A percentile compares a stretch with the other conserved stretches of the same genome.
Evolutionary conservation across 2,888 invertebrate genomes (phyloP).

Genomic region (Empis stercorea): DNA sequence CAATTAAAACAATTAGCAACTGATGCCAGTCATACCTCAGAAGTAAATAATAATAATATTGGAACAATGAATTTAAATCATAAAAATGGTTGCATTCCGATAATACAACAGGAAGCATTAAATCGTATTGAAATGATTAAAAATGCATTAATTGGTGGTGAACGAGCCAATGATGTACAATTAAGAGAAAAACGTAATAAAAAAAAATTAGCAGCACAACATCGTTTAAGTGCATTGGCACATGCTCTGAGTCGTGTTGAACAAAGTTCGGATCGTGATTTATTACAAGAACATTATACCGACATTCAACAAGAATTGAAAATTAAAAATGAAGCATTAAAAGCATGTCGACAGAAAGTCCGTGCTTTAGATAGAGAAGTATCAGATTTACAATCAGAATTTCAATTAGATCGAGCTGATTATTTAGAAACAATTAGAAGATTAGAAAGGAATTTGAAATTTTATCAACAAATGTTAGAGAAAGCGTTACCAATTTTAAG

Average conservation of each 20-base stretch:
- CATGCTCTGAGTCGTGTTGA: conserved; percentile 46
- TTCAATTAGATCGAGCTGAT: conserved; percentile 68
- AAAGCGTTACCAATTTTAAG: conserved; percentile 55
- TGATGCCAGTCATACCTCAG: not conserved
- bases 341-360: conserved; percentile 51
- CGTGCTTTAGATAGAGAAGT: conserved; percentile 58
- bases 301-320: conserved; percentile 67
- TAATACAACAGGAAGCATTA: conserved; percentile 23
- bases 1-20: conserved; percentile 15
- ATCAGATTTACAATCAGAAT: conserved; percentile 64
- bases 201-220: conserved; percentile 57
- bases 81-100: not conserved
- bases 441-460: conserved; percentile 54
- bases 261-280: conserved; percentile 53
- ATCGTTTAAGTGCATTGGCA: conserved; percentile 43
- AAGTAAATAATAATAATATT: conserved; percentile 5
- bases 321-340: conserved; percentile 52
- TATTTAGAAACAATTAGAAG: conserved; percentile 68
- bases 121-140: conserved; percentile 48
- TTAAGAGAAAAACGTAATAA: conserved; percentile 53
- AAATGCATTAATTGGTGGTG: conserved; percentile 67
- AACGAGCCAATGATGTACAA: conserved; percentile 56
- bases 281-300: conserved; percentile 61
- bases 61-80: not conserved
- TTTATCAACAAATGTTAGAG: conserved; percentile 50